Evolutionary conservation across 2,888 invertebrate species (phyloP).

Genomic region (Tyria jacobaeae): DNA sequence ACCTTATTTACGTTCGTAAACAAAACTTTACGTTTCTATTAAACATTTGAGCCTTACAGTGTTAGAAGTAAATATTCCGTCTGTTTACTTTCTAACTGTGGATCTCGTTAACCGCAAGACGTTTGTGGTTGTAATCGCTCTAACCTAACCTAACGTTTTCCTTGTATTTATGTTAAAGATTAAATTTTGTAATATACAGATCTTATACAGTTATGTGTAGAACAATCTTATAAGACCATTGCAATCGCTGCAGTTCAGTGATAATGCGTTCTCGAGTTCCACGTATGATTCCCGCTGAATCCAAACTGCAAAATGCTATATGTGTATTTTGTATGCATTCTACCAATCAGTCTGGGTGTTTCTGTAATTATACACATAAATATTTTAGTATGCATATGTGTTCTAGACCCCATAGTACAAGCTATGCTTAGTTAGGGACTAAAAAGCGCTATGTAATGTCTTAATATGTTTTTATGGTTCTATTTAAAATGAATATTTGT

Average conservation of each 20-base stretch:
- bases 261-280: background rate
- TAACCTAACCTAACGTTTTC: slow-evolving; percentile 21
- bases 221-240: background rate
- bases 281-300: background rate
- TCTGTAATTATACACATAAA: background rate
- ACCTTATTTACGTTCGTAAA: too few species aligned
- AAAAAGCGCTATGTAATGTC: too few species aligned
- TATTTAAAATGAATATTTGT: too few species aligned
- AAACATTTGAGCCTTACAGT: background rate
- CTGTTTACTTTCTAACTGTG: slow-evolving; percentile 38
- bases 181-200: slow-evolving; percentile 15
- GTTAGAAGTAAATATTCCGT: background rate
- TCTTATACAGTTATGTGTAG: background rate
- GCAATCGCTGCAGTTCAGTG: background rate
- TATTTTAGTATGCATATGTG: background rate
- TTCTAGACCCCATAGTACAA: too few species aligned
- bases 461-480: too few species aligned
- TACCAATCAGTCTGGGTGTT: too few species aligned
- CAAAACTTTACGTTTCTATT: too few species aligned
- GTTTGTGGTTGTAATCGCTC: slow-evolving; percentile 49
- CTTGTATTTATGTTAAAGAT: slow-evolving; percentile 23
- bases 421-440: too few species aligned
- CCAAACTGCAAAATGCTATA: background rate
- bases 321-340: too few species aligned
- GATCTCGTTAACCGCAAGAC: slow-evolving; percentile 49